phyloP scores from a whole-genome alignment of 2,113 vertebrate species.

The zebrafish (Danio rerio) region GRCz12tu NC_133177.1:50474501-50475000 shows the following conservation, averaged over 20 bases:
- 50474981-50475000: too few relatives aligned
- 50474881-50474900: too few relatives aligned
- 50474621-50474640: conserved; percentile 39
- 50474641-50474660: conserved; percentile 29
- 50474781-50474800: conserved; percentile 30
- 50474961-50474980: too few relatives aligned
- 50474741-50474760: conserved; percentile 41
- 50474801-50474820: conserved; percentile 17
- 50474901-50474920: too few relatives aligned
- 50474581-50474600: conserved; percentile 29
- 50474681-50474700: conserved; percentile 10
- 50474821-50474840: background rate
- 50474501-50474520: conserved; percentile 43
- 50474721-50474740: conserved; percentile 45
- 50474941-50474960: too few relatives aligned
- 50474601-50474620: conserved; percentile 11
- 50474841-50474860: background rate
- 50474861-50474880: too few relatives aligned
- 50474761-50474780: conserved; percentile 34
- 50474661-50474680: conserved; percentile 13
- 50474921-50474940: too few relatives aligned
- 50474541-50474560: conserved; percentile 28
- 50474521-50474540: conserved; percentile 13
- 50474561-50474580: conserved; percentile 6
- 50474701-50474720: conserved; percentile 4